Conservation (phyloP, 2,113 vertebrate genomes). For the Brienomyrus longianalis region DNA sequence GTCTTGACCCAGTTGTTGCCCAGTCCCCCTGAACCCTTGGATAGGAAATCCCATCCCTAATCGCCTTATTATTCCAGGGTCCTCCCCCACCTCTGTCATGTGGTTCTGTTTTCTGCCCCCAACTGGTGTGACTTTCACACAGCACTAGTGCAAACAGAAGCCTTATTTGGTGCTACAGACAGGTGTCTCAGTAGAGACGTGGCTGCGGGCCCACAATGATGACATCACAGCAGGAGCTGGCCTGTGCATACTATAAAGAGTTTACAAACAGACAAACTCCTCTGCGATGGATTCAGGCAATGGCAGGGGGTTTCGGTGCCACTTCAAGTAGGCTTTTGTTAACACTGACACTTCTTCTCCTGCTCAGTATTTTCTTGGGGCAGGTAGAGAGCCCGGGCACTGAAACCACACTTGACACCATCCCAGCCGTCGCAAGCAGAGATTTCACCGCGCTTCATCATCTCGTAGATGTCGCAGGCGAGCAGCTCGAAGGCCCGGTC, state of each 20-base stretch:
- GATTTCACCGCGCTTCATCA: slow-evolving; percentile 67
- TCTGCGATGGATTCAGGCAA: slow-evolving; percentile 16
- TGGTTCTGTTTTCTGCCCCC: neutral
- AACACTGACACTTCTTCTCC: slow-evolving; percentile 65
- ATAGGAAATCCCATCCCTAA: neutral
- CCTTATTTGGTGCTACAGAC: neutral
- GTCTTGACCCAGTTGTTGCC: neutral
- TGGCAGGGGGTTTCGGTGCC: neutral
- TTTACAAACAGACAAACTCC: neutral
- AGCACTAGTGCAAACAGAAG: neutral
- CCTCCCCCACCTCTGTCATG: neutral
- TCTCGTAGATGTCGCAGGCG: slow-evolving; percentile 65
- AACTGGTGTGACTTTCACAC: neutral
- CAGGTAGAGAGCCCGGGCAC: slow-evolving; percentile 44
- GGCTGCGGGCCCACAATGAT: neutral
- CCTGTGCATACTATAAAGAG: neutral
- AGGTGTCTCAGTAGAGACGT: neutral
- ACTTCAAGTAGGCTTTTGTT: slow-evolving; percentile 33
- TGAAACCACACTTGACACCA: slow-evolving; percentile 71
- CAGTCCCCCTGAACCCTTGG: neutral
- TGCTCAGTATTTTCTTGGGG: slow-evolving; percentile 40
- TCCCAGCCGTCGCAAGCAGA: slow-evolving; percentile 62
- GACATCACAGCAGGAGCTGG: neutral
- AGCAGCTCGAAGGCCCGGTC: slow-evolving; percentile 76
- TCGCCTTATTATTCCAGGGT: neutral